A percentile compares a stretch with the other conserved stretches of the same genome.
Evolutionary conservation across 2,797 vertebrate genomes (phyloP).

Genomic region (Tapirus indicus): DNA sequence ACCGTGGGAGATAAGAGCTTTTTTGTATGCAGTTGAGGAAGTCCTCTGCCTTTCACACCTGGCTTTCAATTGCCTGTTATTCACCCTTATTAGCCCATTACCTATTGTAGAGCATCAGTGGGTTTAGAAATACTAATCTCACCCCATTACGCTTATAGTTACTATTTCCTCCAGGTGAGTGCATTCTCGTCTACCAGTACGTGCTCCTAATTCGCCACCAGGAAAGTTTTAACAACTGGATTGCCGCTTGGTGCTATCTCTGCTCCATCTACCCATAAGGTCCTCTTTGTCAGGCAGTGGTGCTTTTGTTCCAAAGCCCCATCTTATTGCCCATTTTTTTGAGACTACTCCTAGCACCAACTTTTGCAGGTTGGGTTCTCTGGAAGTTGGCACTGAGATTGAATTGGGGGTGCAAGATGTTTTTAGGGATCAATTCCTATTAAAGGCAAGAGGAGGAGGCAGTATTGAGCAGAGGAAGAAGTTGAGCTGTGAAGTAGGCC

Average conservation of each 20-base stretch:
- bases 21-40: neutral
- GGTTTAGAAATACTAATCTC: slow-evolving; percentile 1
- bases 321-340: neutral
- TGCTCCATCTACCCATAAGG: neutral
- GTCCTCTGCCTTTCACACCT: neutral
- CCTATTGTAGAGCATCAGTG: neutral
- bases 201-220: neutral
- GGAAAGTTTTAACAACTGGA: neutral
- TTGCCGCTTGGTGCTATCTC: neutral
- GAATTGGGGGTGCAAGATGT: neutral
- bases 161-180: neutral
- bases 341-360: neutral
- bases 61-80: neutral
- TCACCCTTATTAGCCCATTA: neutral
- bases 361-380: neutral
- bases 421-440: slow-evolving; percentile 20
- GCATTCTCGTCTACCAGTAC: neutral
- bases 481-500: neutral
- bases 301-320: neutral
- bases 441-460: neutral
- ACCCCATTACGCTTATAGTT: neutral
- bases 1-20: neutral
- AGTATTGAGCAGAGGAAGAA: neutral
- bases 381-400: neutral
- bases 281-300: neutral